Evolutionary conservation across 2,113 vertebrate species (phyloP).

Genomic region (Pterocles orientalis): DNA sequence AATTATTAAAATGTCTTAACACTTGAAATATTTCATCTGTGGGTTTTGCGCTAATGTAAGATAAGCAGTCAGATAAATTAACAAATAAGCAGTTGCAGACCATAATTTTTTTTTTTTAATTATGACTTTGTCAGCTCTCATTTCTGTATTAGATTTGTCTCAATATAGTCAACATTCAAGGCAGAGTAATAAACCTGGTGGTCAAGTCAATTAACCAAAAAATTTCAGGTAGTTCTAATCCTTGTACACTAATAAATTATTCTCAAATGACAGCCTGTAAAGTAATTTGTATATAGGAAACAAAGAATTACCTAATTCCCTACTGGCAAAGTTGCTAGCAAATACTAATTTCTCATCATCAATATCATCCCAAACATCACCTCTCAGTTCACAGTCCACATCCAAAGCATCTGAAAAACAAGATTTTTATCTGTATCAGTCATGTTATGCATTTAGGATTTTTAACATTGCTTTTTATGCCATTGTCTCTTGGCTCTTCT

Average conservation of each 20-base stretch:
- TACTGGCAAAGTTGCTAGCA: slow-evolving; percentile 66
- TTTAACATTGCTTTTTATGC: background rate
- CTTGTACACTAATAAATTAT: background rate
- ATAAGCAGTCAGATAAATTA: background rate
- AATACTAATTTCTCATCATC: slow-evolving; percentile 82
- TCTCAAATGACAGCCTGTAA: background rate
- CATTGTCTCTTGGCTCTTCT: slow-evolving; percentile 15
- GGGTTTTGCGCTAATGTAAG: background rate
- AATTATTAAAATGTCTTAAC: background rate
- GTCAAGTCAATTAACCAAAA: background rate
- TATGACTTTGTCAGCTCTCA: background rate
- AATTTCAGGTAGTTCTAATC: background rate
- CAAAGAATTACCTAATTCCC: slow-evolving; percentile 65
- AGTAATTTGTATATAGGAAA: background rate
- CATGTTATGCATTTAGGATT: slow-evolving; percentile 26
- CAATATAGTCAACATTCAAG: background rate
- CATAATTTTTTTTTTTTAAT: background rate
- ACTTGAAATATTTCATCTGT: background rate
- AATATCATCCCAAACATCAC: slow-evolving; percentile 89
- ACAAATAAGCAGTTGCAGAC: background rate
- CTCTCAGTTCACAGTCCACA: slow-evolving; percentile 84
- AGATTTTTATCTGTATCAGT: slow-evolving; percentile 45
- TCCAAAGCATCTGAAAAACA: slow-evolving; percentile 70
- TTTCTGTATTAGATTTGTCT: background rate
- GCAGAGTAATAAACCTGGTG: background rate